Base-by-base conservation (phyloP, 2,888 invertebrate genomes). In the Cylloceria caligata region DNA sequence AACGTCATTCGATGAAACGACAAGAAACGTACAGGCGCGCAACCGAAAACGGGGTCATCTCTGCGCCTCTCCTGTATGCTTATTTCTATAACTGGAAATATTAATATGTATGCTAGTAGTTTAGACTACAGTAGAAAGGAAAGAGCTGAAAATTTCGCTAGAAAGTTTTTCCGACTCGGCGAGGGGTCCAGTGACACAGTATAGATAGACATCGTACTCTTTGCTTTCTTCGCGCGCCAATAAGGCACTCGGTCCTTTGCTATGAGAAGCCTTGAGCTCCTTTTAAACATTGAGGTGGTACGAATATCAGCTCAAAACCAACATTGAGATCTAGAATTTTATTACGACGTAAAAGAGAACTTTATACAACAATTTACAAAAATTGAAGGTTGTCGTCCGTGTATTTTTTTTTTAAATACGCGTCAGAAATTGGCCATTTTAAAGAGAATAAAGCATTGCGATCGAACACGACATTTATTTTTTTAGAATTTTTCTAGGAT, bases 121-220 rank as follows among this genome's bases (percentile, higher is more conserved):
- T 16, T 34, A 34, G 60, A 78, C 19, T 69, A 60, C 68, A 42
- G 27, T 82, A 79, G 79, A 82, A 82, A 82, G 79, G 75, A 82
- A 79, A 79, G 75, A 79, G 72, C 71, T 79, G 68, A 74, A 81
- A 82, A 85, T 85, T 84, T 85, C 77, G 82, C 81, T 86, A 86
- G 86, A 86, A 86, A 86, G 85, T 86, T 83, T 85, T 86, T 84
- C 65, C 72, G 64, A 78, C 78, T 73, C 75, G 52, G 39, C 71
- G 74, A 60, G 36, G 60, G 60, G 19, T 34, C 19, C 3, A 34
- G 19, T 60, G 34, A 57, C 16, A 16, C 39, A 42, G 34, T 45
- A 52, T 30, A 30, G 62, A 68, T 55, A 55, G 16, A 16, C 60
- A 60, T 60, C 60, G 11, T 6, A 21, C 11, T 45, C 24, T 65